Evolutionary conservation across 2,113 vertebrate species (phyloP).

Genomic region (Pterocles burchelli): DNA sequence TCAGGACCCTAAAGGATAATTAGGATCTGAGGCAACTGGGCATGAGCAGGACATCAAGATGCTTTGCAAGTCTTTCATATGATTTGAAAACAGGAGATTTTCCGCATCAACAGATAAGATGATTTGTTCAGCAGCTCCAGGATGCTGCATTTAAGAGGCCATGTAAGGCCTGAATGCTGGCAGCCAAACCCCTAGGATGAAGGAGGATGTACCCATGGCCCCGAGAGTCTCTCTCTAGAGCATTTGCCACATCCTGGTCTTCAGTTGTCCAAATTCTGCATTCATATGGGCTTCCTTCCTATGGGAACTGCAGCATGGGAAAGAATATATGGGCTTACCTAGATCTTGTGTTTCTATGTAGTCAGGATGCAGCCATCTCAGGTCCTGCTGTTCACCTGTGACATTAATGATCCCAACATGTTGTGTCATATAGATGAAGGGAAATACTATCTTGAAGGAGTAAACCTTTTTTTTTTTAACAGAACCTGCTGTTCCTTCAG

Average conservation of each 20-base stretch:
- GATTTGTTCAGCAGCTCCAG: neutral
- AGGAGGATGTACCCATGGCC: neutral
- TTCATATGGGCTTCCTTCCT: neutral
- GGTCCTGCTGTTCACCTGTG: neutral
- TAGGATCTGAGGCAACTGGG: neutral
- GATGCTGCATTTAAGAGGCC: neutral
- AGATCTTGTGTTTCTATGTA: neutral
- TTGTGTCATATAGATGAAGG: neutral
- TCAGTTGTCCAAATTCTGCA: neutral
- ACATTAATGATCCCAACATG: neutral
- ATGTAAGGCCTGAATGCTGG: neutral
- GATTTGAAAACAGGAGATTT: neutral
- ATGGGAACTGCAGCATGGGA: neutral
- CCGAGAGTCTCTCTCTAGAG: neutral
- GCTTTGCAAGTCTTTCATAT: neutral
- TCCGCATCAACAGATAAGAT: neutral
- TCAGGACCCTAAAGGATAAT: neutral
- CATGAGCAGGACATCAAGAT: neutral
- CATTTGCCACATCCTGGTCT: neutral
- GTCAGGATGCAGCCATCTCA: neutral
- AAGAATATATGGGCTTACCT: neutral
- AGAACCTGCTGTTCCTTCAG: neutral
- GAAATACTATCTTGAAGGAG: neutral
- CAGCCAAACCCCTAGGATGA: neutral
- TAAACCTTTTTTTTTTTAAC: neutral